Percentiles rank a stretch among this genome's conserved stretches.
These are phyloP conservation scores for Tinamus major DNA, from an alignment of 2,797 vertebrate genomes.

Conservation along the genomic window DNA sequence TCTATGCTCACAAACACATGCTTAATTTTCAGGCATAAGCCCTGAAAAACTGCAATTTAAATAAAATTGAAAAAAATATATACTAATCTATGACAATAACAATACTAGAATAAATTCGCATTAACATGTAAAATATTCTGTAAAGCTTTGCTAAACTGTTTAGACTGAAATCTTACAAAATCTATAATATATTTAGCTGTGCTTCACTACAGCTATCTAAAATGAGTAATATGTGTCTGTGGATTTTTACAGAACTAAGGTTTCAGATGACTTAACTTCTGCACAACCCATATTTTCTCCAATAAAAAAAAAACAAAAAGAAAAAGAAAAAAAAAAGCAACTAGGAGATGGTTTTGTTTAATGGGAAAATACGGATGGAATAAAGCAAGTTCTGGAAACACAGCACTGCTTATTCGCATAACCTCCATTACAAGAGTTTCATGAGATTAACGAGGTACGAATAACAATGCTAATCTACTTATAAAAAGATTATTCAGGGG, in stretches of 20 bases:
- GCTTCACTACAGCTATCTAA: neutral
- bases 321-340: neutral
- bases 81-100: neutral
- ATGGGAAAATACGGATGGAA: fast-evolving
- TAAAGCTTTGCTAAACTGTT: neutral
- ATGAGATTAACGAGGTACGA: fast-evolving
- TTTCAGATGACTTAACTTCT: fast-evolving
- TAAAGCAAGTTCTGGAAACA: fast-evolving
- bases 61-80: neutral
- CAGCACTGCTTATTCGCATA: fast-evolving
- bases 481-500: fast-evolving
- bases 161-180: fast-evolving
- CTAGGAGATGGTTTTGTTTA: fast-evolving
- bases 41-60: neutral
- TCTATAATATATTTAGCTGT: neutral
- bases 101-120: neutral
- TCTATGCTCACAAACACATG: neutral
- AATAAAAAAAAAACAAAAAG: neutral
- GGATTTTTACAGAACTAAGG: neutral
- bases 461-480: fast-evolving
- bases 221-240: fast-evolving
- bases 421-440: fast-evolving
- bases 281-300: neutral
- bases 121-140: neutral
- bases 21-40: neutral